phyloP scores from a whole-genome alignment of 2,113 vertebrate species.

The Baryphthengus martii region DNA sequence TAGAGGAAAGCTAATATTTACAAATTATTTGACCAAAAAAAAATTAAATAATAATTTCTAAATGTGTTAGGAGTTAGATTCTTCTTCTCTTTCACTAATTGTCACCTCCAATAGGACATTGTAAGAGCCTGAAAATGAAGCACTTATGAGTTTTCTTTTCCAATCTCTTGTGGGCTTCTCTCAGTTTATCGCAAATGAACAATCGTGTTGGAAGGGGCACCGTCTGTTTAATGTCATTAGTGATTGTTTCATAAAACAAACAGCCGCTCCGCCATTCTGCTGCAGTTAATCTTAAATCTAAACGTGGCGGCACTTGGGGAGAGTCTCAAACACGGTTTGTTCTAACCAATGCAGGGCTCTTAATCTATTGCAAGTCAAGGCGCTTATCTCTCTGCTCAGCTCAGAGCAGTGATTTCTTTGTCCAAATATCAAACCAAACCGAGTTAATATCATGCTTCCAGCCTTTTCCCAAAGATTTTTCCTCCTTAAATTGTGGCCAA shows the following conservation, averaged over 20 bases:
- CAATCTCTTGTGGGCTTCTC: conserved; percentile 76
- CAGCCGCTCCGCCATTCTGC: conserved; percentile 71
- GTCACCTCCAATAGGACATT: conserved; percentile 62
- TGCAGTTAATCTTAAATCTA: conserved; percentile 80
- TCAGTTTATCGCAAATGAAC: conserved; percentile 79
- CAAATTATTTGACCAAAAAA: not conserved
- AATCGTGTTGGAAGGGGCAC: conserved; percentile 79
- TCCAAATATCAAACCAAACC: conserved; percentile 77
- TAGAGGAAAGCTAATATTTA: conserved; percentile 56
- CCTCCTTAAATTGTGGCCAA: conserved; percentile 35
- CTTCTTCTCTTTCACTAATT: conserved; percentile 47
- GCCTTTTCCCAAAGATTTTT: conserved; percentile 51
- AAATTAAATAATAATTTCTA: not conserved
- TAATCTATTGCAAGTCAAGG: conserved; percentile 78
- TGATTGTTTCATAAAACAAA: conserved; percentile 83
- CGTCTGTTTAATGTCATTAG: conserved; percentile 84
- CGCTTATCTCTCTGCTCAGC: conserved; percentile 78
- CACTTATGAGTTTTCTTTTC: conserved; percentile 73
- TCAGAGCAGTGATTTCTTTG: conserved; percentile 77
- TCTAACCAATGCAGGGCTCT: conserved; percentile 73
- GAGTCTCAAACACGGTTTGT: conserved; percentile 67
- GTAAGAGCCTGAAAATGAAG: conserved; percentile 67
- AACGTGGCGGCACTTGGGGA: conserved; percentile 75
- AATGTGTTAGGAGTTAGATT: not conserved
- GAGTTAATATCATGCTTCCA: conserved; percentile 63